Evolutionary conservation across 2,888 invertebrate species (phyloP), one percentile per base, ranked within the genome.

Genomic region (Perizoma flavofasciatum): DNA sequence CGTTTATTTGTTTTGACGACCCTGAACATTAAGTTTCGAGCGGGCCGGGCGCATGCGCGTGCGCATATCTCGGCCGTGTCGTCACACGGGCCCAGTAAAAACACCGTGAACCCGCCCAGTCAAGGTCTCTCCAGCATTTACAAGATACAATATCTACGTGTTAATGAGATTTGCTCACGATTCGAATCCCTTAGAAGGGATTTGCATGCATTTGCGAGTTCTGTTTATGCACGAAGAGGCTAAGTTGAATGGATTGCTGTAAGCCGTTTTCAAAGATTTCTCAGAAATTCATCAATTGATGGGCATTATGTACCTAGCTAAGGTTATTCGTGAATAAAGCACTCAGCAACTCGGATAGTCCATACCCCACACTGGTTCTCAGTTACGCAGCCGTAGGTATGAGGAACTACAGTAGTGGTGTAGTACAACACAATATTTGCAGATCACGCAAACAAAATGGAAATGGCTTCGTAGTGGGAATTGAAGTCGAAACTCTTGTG

Each of bases 11-110:
- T 37, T 48, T 9, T 48, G 59, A 41, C 66, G 66, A 47, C 69
- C 67, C 67, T 67, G 10, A 37, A 59, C 48, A 34, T 32, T 57
- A 68, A 62, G 60, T 52, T 63, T 49, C 43, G 67, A 59, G 70
- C 70, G 70, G 73, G 71, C 70, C 70, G 72, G 74, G 64, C 56
- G 46, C 55, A 53, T 70, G 81, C 81, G 84, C 86, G 83, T 82
- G 85, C 88, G 85, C 91, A 91, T 91, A 88, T 75, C 89, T 88
- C 71, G 69, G 72, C 70, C 75, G 76, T 90, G 90, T 88, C 90
- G 91, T 91, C 91, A 91, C 79, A 83, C 78, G 77, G 81, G 78
- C 80, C 75, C 78, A 75, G 79, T 82, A 84, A 88, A 87, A 89
- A 86, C 81, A 75, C 84, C 84, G 76, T 89, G 88, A 89, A 89